Evolutionary conservation across 2,888 invertebrate genomes (phyloP), one percentile per base, ranked within the genome.

Genomic region (Cantharis rufa): DNA sequence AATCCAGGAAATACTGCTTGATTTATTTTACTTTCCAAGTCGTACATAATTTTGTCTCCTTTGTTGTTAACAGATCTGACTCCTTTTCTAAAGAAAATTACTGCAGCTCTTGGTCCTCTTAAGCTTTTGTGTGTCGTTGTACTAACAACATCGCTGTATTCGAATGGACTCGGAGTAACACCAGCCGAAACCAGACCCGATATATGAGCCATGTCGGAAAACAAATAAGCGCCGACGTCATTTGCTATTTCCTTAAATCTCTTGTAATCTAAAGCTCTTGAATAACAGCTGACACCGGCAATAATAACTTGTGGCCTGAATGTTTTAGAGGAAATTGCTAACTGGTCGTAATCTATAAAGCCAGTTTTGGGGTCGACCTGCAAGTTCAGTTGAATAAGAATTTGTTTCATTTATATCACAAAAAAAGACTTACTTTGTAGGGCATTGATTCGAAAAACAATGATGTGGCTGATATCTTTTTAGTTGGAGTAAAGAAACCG

Each of bases 361-460:
- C 98, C 98, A 27, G 95, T 95, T 75, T 89, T 88, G 1, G 94
- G 92, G 86, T 97, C 89, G 18, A 93, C 92, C 91, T 68, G 16
- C 9, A 13, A 61, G 15, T 63, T 15, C 1, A 15, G 15, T 10
- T 13, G 10, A 69, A 69, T 27, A n/a, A 24, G 3, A 16, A 13
- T 13, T 69, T n/a, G 15, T 69, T 69, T 10, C n/a, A 48, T 69
- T 69, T 28, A 24, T 69, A 27, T 16, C 5, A 63, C 7, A 15
- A 16, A 15, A 32, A 62, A 62, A 10, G 15, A 72, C 69, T 81
- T 83, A 97, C 94, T 89, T 97, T 98, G 88, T 99, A 99, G 0
- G 98, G 98, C 95, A 98, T 96, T 76, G 98, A 98, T 90, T 99
- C 98, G 87, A 99, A 99, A 90, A 97, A 99, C 78, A 98, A 94